These are phyloP conservation scores for Megalurothrips usitatus DNA, from an alignment of 2,888 invertebrate species.

Conservation along the genomic window DNA sequence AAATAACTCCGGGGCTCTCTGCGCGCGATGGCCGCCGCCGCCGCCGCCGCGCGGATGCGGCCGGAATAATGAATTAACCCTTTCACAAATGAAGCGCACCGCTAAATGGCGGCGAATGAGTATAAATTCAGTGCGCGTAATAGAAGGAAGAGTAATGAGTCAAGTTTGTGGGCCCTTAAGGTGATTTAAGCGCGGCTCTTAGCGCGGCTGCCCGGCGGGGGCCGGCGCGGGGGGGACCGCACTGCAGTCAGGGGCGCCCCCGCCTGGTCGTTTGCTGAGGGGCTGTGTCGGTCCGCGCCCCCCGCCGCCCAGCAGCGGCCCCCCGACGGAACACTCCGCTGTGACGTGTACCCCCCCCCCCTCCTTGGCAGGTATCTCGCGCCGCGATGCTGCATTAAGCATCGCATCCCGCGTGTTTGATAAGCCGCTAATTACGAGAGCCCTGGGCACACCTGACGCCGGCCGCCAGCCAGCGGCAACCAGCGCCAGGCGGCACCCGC, in stretches of 20 bases:
- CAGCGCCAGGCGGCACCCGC: neutral
- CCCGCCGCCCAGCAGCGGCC: too few relatives aligned
- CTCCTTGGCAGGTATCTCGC: neutral
- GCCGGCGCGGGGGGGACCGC: neutral
- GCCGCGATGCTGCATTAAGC: neutral
- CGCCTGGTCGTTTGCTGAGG: too few relatives aligned
- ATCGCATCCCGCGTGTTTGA: neutral
- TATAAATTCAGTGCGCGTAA: slow-evolving; percentile 20
- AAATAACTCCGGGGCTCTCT: neutral
- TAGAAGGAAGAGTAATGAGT: slow-evolving; percentile 22
- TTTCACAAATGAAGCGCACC: slow-evolving; percentile 3
- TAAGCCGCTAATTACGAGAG: neutral
- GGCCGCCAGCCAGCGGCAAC: neutral
- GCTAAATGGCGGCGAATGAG: neutral
- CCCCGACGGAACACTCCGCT: neutral
- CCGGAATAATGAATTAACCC: slow-evolving; percentile 11
- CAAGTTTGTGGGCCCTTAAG: slow-evolving; percentile 22
- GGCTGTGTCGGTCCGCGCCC: too few relatives aligned
- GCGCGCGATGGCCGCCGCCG: too few relatives aligned
- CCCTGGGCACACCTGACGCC: neutral
- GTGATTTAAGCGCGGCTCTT: slow-evolving; percentile 7
- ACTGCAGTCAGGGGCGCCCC: too few relatives aligned
- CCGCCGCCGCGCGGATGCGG: neutral
- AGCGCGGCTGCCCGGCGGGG: neutral
- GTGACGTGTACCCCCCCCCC: neutral